Base-by-base conservation (phyloP, 2,888 invertebrate species). In the Thalpophila matura region DNA sequence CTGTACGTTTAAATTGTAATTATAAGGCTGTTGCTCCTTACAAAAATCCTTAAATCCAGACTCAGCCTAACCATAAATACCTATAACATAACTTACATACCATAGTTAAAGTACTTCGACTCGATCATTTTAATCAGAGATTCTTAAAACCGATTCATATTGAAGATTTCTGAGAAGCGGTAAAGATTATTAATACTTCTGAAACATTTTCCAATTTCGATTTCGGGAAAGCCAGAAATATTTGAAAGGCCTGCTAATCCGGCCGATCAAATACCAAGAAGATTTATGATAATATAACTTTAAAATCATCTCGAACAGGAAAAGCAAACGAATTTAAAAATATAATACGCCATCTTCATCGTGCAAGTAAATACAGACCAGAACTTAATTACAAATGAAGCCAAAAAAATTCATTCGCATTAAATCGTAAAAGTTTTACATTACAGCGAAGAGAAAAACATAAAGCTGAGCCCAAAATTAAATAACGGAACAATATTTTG, bases 381-480 rank as follows among this genome's bases (percentile, higher is more conserved):
- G 10, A 53, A 74, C 46, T 47, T 61, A 74, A 71, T 56, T 70
- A 51, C 45, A 40, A 43, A 53, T 51, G 37, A 74, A 53, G 55
- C 18, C 22, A 7, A 26, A 70, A 62, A 60, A 71, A 62, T 62
- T 74, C 18, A 56, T 71, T 71, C 56, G 47, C 53, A 62, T 46
- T 47, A 56, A 40, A 70, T 56, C 63, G 63, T 70, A 74, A 71
- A 74, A 62, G 14, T 56, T 51, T 61, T 20, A 62, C 38, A 62
- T 62, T 61, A 38, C 37, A 14, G 14, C 50, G 37, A 61, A 29
- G 26, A 47, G 51, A 18, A 33, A 54, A 55, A 5, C 6, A 24
- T 50, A 54, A 73, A 59, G 27, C 46, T 49, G 51, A 45, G 43
- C 16, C 71, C 51, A 33, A 75, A 70, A 71, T 71, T 75, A 75